Evolutionary conservation across 2,113 vertebrate genomes (phyloP).

Genomic region (Anser brachyrhynchus): DNA sequence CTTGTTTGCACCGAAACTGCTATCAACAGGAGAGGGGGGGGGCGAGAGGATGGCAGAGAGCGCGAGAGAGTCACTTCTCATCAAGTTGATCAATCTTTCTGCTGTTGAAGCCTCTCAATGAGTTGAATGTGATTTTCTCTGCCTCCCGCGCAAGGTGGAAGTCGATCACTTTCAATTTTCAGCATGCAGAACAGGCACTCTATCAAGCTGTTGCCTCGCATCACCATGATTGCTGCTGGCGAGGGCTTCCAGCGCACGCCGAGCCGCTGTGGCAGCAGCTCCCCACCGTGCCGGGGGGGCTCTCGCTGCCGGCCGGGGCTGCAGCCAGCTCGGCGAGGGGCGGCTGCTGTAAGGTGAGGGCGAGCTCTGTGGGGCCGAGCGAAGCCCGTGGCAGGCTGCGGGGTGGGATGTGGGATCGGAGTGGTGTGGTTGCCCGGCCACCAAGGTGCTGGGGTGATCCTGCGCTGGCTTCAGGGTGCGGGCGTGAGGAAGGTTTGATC

Average conservation of each 20-base stretch:
- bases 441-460: too few species aligned
- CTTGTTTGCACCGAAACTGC: conserved; percentile 15
- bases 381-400: not conserved
- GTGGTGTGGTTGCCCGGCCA: fast-evolving
- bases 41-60: not conserved
- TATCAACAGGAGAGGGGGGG: not conserved
- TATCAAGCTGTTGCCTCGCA: conserved; percentile 52
- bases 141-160: conserved; percentile 49
- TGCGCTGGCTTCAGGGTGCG: too few species aligned
- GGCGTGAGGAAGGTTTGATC: not conserved
- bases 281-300: not conserved
- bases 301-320: not conserved
- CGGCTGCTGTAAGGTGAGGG: not conserved
- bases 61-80: conserved; percentile 53
- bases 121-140: conserved; percentile 72
- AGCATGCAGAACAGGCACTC: conserved; percentile 41
- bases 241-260: not conserved
- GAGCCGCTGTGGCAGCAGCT: not conserved
- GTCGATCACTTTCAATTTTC: conserved; percentile 73
- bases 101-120: conserved; percentile 67
- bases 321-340: not conserved
- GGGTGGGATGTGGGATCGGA: not conserved
- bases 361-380: not conserved
- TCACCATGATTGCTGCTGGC: conserved; percentile 23
- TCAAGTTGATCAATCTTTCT: conserved; percentile 72